A percentile compares a stretch with the other conserved stretches of the same genome.
Conservation (phyloP, 1,140 invertebrate genomes). For the Vollenhovia emeryi region DNA sequence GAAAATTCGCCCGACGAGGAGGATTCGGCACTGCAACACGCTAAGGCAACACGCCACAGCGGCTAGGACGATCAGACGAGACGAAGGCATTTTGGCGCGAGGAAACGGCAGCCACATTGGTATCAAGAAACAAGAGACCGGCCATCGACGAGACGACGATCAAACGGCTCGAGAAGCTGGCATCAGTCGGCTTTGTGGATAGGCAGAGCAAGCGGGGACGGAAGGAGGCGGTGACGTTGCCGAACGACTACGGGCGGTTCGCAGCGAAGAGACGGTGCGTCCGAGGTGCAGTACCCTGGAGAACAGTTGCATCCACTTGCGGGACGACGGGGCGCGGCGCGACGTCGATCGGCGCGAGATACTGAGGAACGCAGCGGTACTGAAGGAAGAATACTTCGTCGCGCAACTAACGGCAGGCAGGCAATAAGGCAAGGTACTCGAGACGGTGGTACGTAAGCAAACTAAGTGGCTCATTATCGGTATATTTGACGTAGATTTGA, state of each 20-base stretch:
- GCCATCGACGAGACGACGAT: conserved; percentile 79
- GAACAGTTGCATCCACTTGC: conserved; percentile 89
- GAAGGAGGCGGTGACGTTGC: conserved; percentile 93
- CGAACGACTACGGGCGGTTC: conserved; percentile 89
- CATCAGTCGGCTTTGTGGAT: conserved; percentile 92
- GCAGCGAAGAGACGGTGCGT: conserved; percentile 88
- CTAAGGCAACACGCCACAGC: too few species aligned
- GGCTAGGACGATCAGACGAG: too few species aligned
- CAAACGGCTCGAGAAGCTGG: conserved; percentile 89
- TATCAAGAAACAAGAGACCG: background rate
- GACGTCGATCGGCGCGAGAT: conserved; percentile 88
- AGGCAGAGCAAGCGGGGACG: conserved; percentile 89
- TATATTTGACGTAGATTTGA: too few species aligned
- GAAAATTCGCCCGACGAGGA: too few species aligned
- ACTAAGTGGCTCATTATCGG: too few species aligned
- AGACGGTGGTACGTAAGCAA: too few species aligned
- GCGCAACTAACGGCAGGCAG: too few species aligned
- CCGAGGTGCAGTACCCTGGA: conserved; percentile 94
- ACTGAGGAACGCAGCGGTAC: conserved; percentile 89
- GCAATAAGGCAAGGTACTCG: too few species aligned
- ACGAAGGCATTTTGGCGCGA: too few species aligned
- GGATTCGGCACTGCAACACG: too few species aligned
- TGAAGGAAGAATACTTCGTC: conserved; percentile 95
- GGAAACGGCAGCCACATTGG: too few species aligned
- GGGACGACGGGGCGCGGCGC: conserved; percentile 89